Evolutionary conservation across 2,113 vertebrate genomes (phyloP).

Genomic region (Alethe diademata): DNA sequence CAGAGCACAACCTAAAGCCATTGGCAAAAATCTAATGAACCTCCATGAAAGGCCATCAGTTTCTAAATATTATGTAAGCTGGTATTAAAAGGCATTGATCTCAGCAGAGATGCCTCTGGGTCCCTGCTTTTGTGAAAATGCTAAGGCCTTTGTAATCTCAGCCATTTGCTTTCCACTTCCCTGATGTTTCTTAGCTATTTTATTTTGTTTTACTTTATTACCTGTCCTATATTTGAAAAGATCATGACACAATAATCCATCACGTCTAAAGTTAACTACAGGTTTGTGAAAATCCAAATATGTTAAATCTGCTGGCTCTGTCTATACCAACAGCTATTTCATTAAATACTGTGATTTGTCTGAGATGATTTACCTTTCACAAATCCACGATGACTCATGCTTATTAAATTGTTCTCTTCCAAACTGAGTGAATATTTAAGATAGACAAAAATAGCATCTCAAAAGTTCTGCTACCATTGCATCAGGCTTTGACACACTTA

Average conservation of each 20-base stretch:
- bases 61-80: not conserved
- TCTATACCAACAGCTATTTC: constrained; percentile 14
- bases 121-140: not conserved
- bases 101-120: not conserved
- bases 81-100: not conserved
- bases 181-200: not conserved
- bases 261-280: not conserved
- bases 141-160: not conserved
- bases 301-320: constrained; percentile 15
- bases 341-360: constrained; percentile 41
- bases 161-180: not conserved
- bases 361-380: constrained; percentile 25
- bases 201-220: not conserved
- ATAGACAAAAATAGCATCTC: constrained; percentile 23
- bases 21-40: not conserved
- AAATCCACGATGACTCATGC: not conserved
- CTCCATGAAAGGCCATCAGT: not conserved
- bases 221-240: constrained; percentile 7
- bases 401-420: constrained; percentile 49
- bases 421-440: constrained; percentile 12
- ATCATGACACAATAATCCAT: constrained; percentile 22
- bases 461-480: not conserved
- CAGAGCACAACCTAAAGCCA: not conserved
- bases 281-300: constrained; percentile 26
- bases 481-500: constrained; percentile 14